Base-by-base conservation (phyloP, 2,113 vertebrate genomes). In the Indicator maculatus region DNA sequence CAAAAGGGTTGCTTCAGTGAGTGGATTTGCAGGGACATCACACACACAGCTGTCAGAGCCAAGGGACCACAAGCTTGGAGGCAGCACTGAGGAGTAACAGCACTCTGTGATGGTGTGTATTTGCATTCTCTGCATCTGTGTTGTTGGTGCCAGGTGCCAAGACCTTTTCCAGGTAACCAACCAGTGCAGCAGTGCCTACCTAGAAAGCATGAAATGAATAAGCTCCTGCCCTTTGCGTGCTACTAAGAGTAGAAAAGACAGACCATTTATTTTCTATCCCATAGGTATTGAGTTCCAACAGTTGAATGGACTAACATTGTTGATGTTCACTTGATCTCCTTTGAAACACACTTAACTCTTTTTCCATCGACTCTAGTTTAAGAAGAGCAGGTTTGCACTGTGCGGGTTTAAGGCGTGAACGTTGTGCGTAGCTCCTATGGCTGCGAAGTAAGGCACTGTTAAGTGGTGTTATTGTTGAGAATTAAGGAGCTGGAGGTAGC, bases 1-100 rank as follows among this genome's bases (percentile, higher is more conserved):
- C 11, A 33, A 64, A 73, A 5, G 0, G 1, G 5, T 28, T 31
- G 47, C 69, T 50, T 30, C 1, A 2, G 39, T 12, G 39, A 38
- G 21, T 20, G 53, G 82, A 10, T 76, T 90, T 91, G 45, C 6
- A 9, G 66, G 16, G 16, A 24, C 8, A 21, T 45, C 24, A 2
- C 0, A 0, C 0, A 0, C 0, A 2, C 7, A 24, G 61, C 27
- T 77, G 58, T 45, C 3, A 1, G 59, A 60, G 47, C 31, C 1
- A 6, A 19, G 38, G 26, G 9, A 45, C 24, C 33, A 5, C 0
- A 0, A 15, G 18, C 33, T 36, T 1, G 2, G 38, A 45, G 44
- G 27, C 30, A 27, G 44, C 0, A 0, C 72, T 13, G 23, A 12
- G 16, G n/a, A 27, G 11, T 20, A 30, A 3, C 2, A 26, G n/a